phyloP scores from a whole-genome alignment of 1,140 invertebrate species.

The Brachionus rubens region DNA sequence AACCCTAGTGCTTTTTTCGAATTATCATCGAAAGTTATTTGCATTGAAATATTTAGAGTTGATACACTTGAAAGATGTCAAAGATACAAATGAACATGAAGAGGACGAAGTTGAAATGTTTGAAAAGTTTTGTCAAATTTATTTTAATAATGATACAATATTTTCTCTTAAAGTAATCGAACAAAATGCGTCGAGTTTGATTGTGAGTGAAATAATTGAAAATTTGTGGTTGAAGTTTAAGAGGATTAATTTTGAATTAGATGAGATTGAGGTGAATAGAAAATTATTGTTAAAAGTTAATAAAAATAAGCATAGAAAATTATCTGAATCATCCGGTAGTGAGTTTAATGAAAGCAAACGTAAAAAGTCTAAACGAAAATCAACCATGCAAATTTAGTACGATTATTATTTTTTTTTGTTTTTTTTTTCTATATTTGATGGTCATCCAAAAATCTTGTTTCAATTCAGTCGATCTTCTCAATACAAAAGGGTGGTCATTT shows the following conservation, averaged over 20 bases:
- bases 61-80: neutral
- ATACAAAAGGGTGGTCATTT: too few species aligned
- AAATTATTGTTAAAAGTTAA: neutral
- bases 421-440: too few species aligned
- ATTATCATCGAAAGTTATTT: neutral
- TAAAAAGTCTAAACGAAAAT: neutral
- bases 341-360: neutral
- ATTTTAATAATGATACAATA: slow-evolving; percentile 37
- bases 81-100: neutral
- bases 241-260: too few species aligned
- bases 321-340: slow-evolving; percentile 23
- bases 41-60: slow-evolving; percentile 38
- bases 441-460: too few species aligned
- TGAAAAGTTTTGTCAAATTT: slow-evolving; percentile 34
- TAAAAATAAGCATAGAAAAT: neutral
- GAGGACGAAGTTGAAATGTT: slow-evolving; percentile 1
- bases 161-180: slow-evolving; percentile 32
- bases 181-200: slow-evolving; percentile 34
- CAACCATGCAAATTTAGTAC: too few species aligned
- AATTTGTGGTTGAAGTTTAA: slow-evolving; percentile 33
- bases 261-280: neutral
- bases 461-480: too few species aligned
- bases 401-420: too few species aligned
- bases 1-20: neutral
- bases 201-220: slow-evolving; percentile 25